Evolutionary conservation across 2,113 vertebrate genomes (phyloP).

Genomic region (Rousettus leschenaultii): DNA sequence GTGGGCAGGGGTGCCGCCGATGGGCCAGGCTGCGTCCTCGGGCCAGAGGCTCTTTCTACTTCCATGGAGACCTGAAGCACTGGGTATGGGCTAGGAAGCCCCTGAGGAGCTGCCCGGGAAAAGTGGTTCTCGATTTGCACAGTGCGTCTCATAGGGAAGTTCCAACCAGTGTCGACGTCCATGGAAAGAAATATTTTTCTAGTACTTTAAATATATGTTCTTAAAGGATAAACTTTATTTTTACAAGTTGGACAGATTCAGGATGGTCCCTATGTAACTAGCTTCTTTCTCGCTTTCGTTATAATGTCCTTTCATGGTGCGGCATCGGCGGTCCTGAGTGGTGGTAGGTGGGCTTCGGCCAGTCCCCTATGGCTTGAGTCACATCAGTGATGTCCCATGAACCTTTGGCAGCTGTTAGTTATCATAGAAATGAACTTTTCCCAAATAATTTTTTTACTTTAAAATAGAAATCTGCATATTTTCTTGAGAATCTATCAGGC

Average conservation of each 20-base stretch:
- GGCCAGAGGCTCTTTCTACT: background rate
- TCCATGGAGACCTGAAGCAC: background rate
- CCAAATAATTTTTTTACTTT: background rate
- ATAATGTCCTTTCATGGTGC: background rate
- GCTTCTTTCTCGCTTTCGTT: background rate
- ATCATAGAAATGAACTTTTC: background rate
- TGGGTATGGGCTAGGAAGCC: background rate
- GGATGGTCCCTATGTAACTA: background rate
- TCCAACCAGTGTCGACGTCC: background rate
- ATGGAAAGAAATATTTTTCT: background rate
- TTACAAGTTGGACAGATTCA: background rate
- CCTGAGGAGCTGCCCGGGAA: background rate
- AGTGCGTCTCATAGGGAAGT: background rate
- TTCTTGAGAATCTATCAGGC: background rate
- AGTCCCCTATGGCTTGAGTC: background rate
- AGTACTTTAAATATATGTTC: background rate
- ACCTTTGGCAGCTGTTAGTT: background rate
- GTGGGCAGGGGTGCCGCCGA: background rate
- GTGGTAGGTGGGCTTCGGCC: too few species aligned
- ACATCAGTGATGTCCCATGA: background rate
- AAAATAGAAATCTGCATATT: background rate
- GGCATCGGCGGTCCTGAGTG: background rate
- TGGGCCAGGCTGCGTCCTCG: background rate
- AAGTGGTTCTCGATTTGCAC: background rate
- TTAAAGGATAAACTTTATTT: constrained; percentile 21